phyloP scores from a whole-genome alignment of 1,140 invertebrate species.

The Neocloeon triangulifer region DNA sequence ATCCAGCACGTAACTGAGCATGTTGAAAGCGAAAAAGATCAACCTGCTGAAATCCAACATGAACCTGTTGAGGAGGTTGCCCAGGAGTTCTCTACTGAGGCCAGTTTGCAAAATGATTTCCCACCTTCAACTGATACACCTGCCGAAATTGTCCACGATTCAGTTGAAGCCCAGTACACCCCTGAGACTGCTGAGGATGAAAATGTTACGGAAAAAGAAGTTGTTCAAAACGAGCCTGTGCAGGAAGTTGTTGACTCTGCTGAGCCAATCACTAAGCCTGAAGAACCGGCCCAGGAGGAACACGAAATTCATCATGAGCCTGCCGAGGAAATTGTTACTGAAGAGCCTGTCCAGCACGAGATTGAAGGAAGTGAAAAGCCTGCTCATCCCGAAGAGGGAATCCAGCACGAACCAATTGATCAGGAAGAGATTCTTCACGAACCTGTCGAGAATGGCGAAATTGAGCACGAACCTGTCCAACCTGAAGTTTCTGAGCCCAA shows the following conservation, averaged over 20 bases:
- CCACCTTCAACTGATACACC: slow-evolving; percentile 1
- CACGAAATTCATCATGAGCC: slow-evolving; percentile 3
- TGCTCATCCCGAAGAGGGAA: slow-evolving; percentile 5
- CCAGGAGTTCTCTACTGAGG: slow-evolving; percentile 7
- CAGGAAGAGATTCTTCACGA: too few relatives aligned
- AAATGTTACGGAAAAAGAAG: too few relatives aligned
- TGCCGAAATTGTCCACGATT: slow-evolving; percentile 7
- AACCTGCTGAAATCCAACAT: background rate
- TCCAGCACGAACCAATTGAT: slow-evolving; percentile 6
- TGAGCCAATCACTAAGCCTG: slow-evolving; percentile 5
- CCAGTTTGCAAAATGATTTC: too few relatives aligned
- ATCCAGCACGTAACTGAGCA: slow-evolving; percentile 6
- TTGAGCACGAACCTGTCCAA: too few relatives aligned
- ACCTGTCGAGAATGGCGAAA: too few relatives aligned
- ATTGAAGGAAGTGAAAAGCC: too few relatives aligned
- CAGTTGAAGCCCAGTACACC: slow-evolving; percentile 1
- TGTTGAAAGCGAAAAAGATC: slow-evolving; percentile 5
- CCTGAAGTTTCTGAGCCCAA: too few relatives aligned
- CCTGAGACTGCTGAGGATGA: slow-evolving; percentile 6
- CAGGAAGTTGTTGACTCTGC: too few relatives aligned
- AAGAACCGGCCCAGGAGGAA: too few relatives aligned
- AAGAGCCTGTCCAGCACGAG: too few relatives aligned
- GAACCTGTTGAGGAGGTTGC: slow-evolving; percentile 1
- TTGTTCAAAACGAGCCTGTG: too few relatives aligned
- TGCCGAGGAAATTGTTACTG: slow-evolving; percentile 4